Conservation (phyloP, 2,113 vertebrate species). For the Coptodon bakossiorum region DNA sequence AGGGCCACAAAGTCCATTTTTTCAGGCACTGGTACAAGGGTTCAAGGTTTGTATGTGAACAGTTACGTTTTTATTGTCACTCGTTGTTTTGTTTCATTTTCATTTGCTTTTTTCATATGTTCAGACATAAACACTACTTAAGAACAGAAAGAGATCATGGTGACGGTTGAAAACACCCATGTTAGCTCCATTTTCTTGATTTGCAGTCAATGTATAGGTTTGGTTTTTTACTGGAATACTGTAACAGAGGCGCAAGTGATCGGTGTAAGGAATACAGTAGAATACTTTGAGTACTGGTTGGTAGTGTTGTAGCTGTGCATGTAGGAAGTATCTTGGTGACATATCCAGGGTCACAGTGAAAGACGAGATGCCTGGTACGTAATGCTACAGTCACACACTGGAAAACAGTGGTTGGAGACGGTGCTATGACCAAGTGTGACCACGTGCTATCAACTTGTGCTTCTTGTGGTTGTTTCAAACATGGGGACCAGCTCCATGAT, state of each 20-base stretch:
- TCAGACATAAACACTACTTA: not conserved
- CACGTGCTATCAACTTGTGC: not conserved
- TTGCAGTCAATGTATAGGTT: not conserved
- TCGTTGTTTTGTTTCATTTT: not conserved
- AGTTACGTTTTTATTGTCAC: not conserved
- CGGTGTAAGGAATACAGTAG: slow-evolving; percentile 44
- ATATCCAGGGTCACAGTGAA: not conserved
- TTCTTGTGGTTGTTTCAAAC: not conserved
- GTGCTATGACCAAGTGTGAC: not conserved
- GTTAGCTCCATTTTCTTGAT: not conserved
- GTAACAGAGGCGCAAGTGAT: slow-evolving; percentile 20
- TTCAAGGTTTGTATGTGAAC: not conserved
- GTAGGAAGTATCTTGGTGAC: not conserved
- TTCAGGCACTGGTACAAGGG: not conserved
- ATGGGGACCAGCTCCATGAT: not conserved
- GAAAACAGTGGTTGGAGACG: not conserved
- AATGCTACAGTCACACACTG: not conserved
- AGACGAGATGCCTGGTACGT: not conserved
- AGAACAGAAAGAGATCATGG: not conserved
- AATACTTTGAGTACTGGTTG: not conserved
- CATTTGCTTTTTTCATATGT: not conserved
- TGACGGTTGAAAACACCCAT: not conserved
- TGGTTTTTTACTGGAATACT: not conserved
- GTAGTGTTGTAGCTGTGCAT: slow-evolving; percentile 2
- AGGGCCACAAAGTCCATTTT: not conserved